Evolutionary conservation across 1,140 invertebrate species (phyloP).

Genomic region (Neoseiulus cucumeris): DNA sequence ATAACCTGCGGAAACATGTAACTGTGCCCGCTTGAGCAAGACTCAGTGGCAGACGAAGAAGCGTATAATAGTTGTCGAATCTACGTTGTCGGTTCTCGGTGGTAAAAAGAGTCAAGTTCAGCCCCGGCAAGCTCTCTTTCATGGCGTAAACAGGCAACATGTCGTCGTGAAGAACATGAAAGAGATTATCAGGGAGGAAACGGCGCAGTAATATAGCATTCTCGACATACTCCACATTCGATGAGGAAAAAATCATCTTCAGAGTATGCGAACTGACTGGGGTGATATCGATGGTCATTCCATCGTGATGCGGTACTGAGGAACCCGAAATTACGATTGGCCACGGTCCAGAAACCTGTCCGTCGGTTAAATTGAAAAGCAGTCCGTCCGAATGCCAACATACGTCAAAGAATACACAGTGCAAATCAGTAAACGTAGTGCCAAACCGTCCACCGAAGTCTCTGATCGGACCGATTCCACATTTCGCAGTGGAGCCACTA

Average conservation of each 20-base stretch:
- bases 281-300: background rate
- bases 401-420: background rate
- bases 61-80: constrained; percentile 15
- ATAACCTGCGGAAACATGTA: constrained; percentile 28
- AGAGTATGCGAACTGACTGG: background rate
- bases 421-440: background rate
- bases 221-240: background rate
- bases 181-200: constrained; percentile 37
- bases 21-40: constrained; percentile 14
- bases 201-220: constrained; percentile 18
- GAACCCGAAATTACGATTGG: background rate
- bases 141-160: constrained; percentile 30
- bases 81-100: constrained; percentile 10
- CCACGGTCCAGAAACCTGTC: background rate
- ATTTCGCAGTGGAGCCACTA: no score
- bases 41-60: background rate
- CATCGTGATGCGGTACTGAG: background rate
- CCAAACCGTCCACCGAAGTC: no score
- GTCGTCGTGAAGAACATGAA: constrained; percentile 39
- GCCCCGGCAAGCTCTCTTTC: constrained; percentile 20
- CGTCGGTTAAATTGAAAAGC: background rate
- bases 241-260: background rate
- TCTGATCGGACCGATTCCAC: no score
- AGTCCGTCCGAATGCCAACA: background rate
- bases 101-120: background rate